These are phyloP conservation scores for Rutilus rutilus DNA, from an alignment of 2,113 vertebrate genomes.

Conservation along the genomic window DNA sequence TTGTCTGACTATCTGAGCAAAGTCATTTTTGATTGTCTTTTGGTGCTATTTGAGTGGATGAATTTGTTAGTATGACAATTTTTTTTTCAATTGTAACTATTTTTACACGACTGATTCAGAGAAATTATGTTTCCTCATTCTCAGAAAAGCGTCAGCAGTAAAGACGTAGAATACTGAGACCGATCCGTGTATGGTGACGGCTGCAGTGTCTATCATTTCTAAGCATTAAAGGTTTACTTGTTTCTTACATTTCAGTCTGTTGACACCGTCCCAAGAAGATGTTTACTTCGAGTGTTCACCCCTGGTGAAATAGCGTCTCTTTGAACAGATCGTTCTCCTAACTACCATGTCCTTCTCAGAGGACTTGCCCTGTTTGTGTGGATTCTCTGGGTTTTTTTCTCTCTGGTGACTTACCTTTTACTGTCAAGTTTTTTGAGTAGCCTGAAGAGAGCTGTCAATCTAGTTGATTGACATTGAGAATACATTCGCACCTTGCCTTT, in stretches of 20 bases:
- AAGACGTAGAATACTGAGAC: not conserved
- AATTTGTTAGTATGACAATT: not conserved
- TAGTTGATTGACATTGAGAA: slow-evolving; percentile 22
- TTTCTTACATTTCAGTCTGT: slow-evolving; percentile 1
- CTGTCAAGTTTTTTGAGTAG: not conserved
- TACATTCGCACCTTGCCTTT: slow-evolving; percentile 22
- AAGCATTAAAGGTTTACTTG: not conserved
- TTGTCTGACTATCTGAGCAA: not conserved
- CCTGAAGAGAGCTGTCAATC: slow-evolving; percentile 23
- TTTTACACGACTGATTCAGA: not conserved
- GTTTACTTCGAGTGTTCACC: not conserved
- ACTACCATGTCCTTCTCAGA: slow-evolving; percentile 1
- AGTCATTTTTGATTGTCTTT: not conserved
- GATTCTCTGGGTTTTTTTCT: not conserved
- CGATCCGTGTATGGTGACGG: not conserved
- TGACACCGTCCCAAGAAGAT: not conserved
- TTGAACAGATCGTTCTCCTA: not conserved
- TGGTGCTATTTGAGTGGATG: not conserved
- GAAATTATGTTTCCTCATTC: not conserved
- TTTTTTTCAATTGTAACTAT: not conserved
- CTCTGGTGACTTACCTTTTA: not conserved
- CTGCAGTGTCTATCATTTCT: not conserved
- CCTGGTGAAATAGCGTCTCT: not conserved
- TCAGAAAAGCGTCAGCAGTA: not conserved
- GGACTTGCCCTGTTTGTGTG: not conserved